phyloP scores from a whole-genome alignment of 2,888 invertebrate genomes.

The Stenotaenia linearis region DNA sequence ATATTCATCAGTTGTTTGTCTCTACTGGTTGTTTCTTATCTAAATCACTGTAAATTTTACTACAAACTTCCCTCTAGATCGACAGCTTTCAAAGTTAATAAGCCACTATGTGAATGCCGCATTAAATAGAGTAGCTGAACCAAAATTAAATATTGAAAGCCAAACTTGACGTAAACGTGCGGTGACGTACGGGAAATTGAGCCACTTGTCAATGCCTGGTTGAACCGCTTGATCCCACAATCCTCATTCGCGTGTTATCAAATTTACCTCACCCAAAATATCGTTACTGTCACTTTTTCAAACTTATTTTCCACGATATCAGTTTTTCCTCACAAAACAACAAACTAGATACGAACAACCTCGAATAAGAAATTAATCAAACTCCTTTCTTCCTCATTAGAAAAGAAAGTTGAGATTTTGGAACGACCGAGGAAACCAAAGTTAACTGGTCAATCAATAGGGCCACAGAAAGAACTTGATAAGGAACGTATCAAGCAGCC shows the following conservation, averaged over 20 bases:
- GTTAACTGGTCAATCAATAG: background rate
- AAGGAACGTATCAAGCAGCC: background rate
- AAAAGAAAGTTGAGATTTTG: background rate
- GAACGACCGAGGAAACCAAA: background rate
- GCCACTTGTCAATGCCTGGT: background rate
- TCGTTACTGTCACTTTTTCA: background rate
- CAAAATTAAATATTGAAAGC: constrained; percentile 1
- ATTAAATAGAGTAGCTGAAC: background rate
- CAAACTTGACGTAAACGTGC: background rate
- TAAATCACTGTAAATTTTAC: no score
- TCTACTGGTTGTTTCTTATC: no score
- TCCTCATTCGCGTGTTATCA: background rate
- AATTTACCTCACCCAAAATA: background rate
- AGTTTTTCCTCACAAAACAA: no score
- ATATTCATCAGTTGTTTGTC: no score
- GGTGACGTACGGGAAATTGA: background rate
- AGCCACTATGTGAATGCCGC: background rate
- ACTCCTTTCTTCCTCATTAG: no score
- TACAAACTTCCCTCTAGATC: no score
- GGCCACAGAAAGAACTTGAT: background rate
- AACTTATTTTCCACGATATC: no score
- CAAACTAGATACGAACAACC: no score
- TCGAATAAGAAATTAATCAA: no score
- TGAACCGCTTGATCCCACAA: background rate
- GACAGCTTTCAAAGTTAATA: background rate